These are phyloP conservation scores for Danionella cerebrum DNA, from an alignment of 2,113 vertebrate species.

Conservation along the genomic window DNA sequence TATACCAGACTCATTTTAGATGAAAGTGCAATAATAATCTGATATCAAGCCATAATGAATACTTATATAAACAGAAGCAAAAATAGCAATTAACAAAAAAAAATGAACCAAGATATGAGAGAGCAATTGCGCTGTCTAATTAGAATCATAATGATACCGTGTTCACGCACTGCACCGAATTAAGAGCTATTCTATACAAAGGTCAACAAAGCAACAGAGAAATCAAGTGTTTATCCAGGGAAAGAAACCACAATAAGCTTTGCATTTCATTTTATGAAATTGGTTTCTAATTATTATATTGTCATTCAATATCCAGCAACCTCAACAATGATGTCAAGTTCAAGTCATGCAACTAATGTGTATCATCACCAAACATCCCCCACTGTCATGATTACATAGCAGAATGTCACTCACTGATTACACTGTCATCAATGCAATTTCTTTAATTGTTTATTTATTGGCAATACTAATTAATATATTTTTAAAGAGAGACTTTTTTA, in stretches of 20 bases:
- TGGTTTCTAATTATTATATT: background rate
- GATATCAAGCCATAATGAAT: slow-evolving; percentile 22
- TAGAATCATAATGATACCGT: slow-evolving; percentile 27
- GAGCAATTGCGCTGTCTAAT: slow-evolving; percentile 37
- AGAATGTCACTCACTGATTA: no score
- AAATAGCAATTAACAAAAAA: slow-evolving; percentile 33
- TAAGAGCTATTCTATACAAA: slow-evolving; percentile 9
- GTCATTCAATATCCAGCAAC: background rate
- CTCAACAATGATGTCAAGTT: background rate
- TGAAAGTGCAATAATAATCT: slow-evolving; percentile 28
- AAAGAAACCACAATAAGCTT: background rate
- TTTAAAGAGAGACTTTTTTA: no score
- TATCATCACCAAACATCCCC: no score
- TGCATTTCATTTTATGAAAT: background rate
- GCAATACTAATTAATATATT: no score
- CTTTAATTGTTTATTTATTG: no score
- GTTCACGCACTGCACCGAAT: slow-evolving; percentile 15
- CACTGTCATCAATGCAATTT: no score
- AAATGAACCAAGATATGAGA: slow-evolving; percentile 20
- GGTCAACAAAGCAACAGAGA: background rate
- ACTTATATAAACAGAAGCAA: slow-evolving; percentile 23
- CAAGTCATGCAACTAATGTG: no score
- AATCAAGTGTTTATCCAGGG: background rate
- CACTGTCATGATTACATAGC: no score
- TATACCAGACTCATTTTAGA: background rate